Evolutionary conservation across 2,888 invertebrate species (phyloP).

Genomic region (Hirudinaria manillensis): DNA sequence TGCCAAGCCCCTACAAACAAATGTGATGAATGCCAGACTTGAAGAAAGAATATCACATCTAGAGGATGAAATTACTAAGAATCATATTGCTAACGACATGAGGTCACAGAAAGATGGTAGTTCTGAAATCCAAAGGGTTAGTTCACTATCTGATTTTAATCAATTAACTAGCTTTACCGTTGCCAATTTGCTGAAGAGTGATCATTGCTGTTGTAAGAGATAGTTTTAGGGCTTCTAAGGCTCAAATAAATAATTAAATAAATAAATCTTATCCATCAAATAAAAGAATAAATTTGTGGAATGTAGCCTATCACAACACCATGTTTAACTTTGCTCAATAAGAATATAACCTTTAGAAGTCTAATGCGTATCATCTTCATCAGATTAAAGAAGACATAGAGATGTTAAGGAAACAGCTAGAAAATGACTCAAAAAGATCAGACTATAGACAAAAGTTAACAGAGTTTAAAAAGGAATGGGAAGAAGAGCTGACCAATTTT

Average conservation of each 20-base stretch:
- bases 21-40: neutral
- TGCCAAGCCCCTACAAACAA: neutral
- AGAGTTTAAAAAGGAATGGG: neutral
- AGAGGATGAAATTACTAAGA: conserved; percentile 7
- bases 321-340: too few relatives aligned
- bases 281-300: too few relatives aligned
- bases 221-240: too few relatives aligned
- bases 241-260: too few relatives aligned
- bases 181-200: too few relatives aligned
- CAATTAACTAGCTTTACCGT: too few relatives aligned
- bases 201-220: too few relatives aligned
- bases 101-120: neutral
- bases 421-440: neutral
- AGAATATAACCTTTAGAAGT: too few relatives aligned
- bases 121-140: conserved; percentile 2
- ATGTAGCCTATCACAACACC: too few relatives aligned
- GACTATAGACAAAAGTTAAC: conserved; percentile 5
- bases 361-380: too few relatives aligned
- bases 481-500: neutral
- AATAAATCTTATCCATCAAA: too few relatives aligned
- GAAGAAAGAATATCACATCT: conserved; percentile 13
- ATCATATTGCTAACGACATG: neutral
- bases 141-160: neutral
- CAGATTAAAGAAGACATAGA: neutral
- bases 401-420: neutral